Evolutionary conservation across 2,113 vertebrate species (phyloP).

Genomic region (Cygnus buccinator): DNA sequence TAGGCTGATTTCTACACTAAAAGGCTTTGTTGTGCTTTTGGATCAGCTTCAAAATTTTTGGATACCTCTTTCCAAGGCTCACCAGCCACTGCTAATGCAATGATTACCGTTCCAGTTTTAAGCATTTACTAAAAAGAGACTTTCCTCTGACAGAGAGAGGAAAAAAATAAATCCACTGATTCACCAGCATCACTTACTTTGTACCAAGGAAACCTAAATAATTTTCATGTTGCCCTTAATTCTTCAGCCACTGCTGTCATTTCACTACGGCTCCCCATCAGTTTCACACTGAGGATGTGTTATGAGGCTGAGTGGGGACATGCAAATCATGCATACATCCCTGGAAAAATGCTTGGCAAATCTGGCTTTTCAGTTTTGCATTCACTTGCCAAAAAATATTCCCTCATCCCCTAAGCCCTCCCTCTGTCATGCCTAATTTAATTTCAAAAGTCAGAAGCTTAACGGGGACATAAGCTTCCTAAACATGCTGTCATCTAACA

Average conservation of each 20-base stretch:
- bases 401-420: constrained; percentile 41
- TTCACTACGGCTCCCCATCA: background rate
- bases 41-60: constrained; percentile 41
- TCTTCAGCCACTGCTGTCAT: background rate
- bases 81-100: constrained; percentile 31
- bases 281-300: constrained; percentile 25
- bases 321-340: constrained; percentile 48
- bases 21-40: constrained; percentile 37
- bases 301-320: constrained; percentile 37
- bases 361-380: constrained; percentile 55
- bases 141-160: background rate
- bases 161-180: background rate
- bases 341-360: constrained; percentile 66
- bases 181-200: background rate
- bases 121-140: background rate
- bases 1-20: constrained; percentile 38
- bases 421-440: constrained; percentile 64
- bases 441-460: constrained; percentile 67
- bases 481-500: constrained; percentile 42
- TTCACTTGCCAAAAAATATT: constrained; percentile 70
- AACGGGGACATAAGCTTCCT: constrained; percentile 61
- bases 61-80: constrained; percentile 36
- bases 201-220: background rate
- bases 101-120: constrained; percentile 24
- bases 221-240: background rate